phyloP scores from a whole-genome alignment of 1,140 invertebrate species.

The Brachionus calyciflorus region DNA sequence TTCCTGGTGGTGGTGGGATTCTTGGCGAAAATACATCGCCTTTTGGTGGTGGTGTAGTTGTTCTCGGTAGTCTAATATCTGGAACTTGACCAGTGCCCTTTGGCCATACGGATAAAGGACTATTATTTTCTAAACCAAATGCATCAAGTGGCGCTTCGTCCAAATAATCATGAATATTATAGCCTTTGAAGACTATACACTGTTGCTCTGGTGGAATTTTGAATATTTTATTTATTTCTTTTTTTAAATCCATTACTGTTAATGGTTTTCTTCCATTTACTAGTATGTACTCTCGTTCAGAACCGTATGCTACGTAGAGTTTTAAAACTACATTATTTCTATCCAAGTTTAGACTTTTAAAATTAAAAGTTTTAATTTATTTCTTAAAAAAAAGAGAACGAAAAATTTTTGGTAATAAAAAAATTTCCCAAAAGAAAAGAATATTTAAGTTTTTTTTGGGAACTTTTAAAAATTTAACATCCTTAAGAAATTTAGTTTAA shows the following conservation, averaged over 20 bases:
- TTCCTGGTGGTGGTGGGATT: slow-evolving; percentile 1
- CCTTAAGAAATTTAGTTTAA: no score
- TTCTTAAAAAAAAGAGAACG: no score
- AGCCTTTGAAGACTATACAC: slow-evolving; percentile 25
- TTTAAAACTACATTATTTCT: slow-evolving; percentile 30
- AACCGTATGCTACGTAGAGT: slow-evolving; percentile 26
- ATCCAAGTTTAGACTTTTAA: slow-evolving; percentile 26
- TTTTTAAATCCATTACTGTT: slow-evolving; percentile 23
- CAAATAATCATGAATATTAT: not conserved
- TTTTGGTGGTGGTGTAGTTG: slow-evolving; percentile 7
- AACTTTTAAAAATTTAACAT: no score
- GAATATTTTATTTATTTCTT: slow-evolving; percentile 15
- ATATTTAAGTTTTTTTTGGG: no score
- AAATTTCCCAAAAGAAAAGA: no score
- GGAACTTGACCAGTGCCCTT: slow-evolving; percentile 2
- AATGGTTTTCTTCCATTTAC: slow-evolving; percentile 22
- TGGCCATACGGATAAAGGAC: slow-evolving; percentile 21
- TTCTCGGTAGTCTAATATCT: slow-evolving; percentile 4
- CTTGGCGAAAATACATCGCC: slow-evolving; percentile 8
- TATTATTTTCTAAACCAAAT: slow-evolving; percentile 38
- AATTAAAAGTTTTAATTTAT: not conserved
- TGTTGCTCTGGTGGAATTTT: slow-evolving; percentile 37
- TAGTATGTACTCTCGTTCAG: slow-evolving; percentile 23
- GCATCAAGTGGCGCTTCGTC: slow-evolving; percentile 13
- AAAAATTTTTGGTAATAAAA: no score